A percentile compares a stretch with the other conserved stretches of the same genome.
Evolutionary conservation across 2,113 vertebrate species (phyloP).

Genomic region (Arenaria interpres): DNA sequence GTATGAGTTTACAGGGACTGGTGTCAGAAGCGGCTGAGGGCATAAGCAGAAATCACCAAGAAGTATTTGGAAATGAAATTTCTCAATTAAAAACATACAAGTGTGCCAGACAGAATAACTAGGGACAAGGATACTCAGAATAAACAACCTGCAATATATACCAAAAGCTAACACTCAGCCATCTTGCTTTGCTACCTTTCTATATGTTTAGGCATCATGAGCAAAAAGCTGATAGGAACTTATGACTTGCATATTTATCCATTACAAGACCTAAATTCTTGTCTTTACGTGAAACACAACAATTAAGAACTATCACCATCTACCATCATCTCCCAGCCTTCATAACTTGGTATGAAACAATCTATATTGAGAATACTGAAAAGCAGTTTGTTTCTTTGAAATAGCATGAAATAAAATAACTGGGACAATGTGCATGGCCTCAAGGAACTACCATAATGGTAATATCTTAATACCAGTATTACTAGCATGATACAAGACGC

Average conservation of each 20-base stretch:
- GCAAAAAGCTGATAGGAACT: neutral
- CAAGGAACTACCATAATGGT: neutral
- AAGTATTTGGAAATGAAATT: neutral
- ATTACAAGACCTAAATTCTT: neutral
- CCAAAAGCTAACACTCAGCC: accelerated
- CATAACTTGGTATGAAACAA: neutral
- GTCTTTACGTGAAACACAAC: neutral
- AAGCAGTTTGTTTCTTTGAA: neutral
- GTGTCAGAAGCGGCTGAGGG: neutral
- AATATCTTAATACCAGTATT: neutral
- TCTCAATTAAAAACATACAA: neutral
- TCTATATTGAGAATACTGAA: neutral
- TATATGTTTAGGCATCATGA: neutral
- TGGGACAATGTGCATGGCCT: neutral
- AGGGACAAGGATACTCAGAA: neutral
- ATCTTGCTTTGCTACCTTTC: neutral
- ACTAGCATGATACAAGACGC: neutral
- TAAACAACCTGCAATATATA: neutral
- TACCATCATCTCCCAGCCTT: neutral
- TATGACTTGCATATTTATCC: neutral
- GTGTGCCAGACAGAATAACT: neutral
- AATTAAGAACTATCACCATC: neutral
- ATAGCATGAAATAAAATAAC: neutral
- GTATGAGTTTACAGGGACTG: neutral
- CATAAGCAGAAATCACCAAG: neutral